Base-by-base conservation (phyloP, 2,888 invertebrate species). In the Neria commutata region DNA sequence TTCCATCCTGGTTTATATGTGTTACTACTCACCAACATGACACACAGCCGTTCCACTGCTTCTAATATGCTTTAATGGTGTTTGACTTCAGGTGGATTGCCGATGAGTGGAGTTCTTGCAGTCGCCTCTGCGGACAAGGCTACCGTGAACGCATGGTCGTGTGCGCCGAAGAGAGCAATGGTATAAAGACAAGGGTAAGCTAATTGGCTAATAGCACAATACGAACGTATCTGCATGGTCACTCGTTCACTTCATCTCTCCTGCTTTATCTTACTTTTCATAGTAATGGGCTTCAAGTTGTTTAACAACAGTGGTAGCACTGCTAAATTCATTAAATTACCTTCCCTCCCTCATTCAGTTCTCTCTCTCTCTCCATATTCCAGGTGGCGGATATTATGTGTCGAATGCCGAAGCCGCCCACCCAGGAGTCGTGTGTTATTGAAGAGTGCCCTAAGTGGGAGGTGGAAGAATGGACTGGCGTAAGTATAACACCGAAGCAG, bases 361-460 rank as follows among this genome's bases (percentile, higher is more conserved):
- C 17, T 37, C 21, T 48, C 6, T 47, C n/a, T 51, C 40, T 61
- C 40, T 34, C 54, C 47, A 3, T 24, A 62, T 68, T 70, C 63
- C 83, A 92, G 91, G 88, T 86, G 72, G 87, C 84, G 76, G 94
- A 94, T 71, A 88, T 89, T 54, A 89, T 90, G 69, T 96, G 96
- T 82, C 86, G 86, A 58, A 67, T 71, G 58, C 88, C 89, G 62
- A 91, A 91, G 63, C 95, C 95, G 3, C 86, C 89, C 58, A 87
- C 88, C 49, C 87, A 91, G 66, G 94, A 94, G 76, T 85, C 89
- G 2, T 97, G 96, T 83, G 93, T 91, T 81, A 86, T 88, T 65
- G 87, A 91, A 71, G 90, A 91, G 62, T 97, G 97, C 78, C 94
- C 95, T 1, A 86, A 87, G 66, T 97, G 97, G 97, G 86, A 91